phyloP scores from a whole-genome alignment of 2,888 invertebrate genomes.

The Junonia oenone region DNA sequence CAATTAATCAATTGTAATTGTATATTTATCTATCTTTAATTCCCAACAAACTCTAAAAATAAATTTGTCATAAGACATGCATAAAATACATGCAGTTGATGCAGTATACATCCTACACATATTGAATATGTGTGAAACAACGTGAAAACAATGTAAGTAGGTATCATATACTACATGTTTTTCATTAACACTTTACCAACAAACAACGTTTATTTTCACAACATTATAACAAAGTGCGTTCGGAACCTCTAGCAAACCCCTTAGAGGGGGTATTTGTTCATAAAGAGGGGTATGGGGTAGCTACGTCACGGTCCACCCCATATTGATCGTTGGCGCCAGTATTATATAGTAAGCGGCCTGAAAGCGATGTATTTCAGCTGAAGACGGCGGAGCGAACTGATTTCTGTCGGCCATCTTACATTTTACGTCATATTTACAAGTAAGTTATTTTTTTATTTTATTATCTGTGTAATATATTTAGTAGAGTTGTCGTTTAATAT shows the following conservation, averaged over 20 bases:
- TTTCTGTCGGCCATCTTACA: neutral
- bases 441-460: constrained; percentile 5
- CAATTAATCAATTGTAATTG: too few relatives aligned
- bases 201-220: constrained; percentile 8
- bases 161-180: neutral
- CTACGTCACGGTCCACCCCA: constrained; percentile 32
- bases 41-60: too few relatives aligned
- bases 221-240: neutral
- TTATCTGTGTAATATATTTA: neutral
- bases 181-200: neutral
- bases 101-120: too few relatives aligned
- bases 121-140: neutral
- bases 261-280: constrained; percentile 4
- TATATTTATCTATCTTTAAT: too few relatives aligned
- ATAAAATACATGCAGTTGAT: too few relatives aligned
- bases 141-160: neutral
- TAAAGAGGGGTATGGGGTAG: constrained; percentile 18
- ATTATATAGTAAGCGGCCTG: constrained; percentile 37
- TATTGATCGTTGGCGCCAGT: constrained; percentile 56
- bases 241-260: neutral
- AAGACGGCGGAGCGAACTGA: constrained; percentile 7
- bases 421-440: neutral
- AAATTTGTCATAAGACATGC: too few relatives aligned
- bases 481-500: too few relatives aligned
- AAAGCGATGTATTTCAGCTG: constrained; percentile 24